Evolutionary conservation across 2,888 invertebrate species (phyloP).

Genomic region (Synergus itoensis): DNA sequence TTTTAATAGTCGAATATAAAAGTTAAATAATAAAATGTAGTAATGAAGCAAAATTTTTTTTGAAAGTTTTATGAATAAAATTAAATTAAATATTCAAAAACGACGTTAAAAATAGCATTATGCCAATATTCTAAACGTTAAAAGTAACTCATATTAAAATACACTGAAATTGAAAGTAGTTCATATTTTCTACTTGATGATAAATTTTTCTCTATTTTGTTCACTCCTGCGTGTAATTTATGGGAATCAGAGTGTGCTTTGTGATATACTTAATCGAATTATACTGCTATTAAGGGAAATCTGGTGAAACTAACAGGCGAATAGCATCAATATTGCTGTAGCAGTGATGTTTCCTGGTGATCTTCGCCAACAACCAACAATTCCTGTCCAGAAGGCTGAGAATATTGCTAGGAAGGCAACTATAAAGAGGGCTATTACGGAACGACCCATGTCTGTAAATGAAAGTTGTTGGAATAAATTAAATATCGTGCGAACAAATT

Average conservation of each 20-base stretch:
- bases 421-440: conserved; percentile 95
- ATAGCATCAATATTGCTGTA: conserved; percentile 93
- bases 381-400: conserved; percentile 96
- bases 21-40: not conserved
- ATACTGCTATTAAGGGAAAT: not conserved
- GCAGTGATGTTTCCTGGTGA: conserved; percentile 96
- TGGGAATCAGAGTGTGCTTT: not conserved
- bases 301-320: conserved; percentile 86
- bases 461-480: conserved; percentile 40
- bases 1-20: not conserved
- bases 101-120: not conserved
- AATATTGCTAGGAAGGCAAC: conserved; percentile 94
- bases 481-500: conserved; percentile 25
- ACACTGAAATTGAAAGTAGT: not conserved
- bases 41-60: not conserved
- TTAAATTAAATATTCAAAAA: not conserved
- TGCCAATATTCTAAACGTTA: not conserved
- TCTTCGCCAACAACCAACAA: conserved; percentile 97
- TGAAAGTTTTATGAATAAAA: not conserved
- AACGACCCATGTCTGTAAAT: conserved; percentile 89
- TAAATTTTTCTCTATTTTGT: not conserved
- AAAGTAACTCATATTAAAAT: not conserved
- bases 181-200: not conserved
- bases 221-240: not conserved
- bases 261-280: not conserved